Evolutionary conservation across 2,888 invertebrate genomes (phyloP), one percentile per base, ranked within the genome.

Genomic region (Myopa testacea): DNA sequence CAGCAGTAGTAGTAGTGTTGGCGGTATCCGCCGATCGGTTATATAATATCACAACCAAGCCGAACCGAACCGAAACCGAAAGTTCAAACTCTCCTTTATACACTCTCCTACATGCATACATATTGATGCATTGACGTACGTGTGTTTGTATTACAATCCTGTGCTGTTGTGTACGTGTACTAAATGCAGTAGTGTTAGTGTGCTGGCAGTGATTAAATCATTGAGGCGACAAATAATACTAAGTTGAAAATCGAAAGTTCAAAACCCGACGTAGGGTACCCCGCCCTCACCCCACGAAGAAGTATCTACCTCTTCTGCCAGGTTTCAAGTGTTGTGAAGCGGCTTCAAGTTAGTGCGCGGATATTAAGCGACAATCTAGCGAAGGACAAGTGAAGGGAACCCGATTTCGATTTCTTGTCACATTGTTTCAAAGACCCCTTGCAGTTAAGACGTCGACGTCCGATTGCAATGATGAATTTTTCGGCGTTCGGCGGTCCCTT

Each of bases 401-500:
- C 16, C n/a, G 19, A 16, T 58, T 58, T 58, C 58, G 58, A 58
- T 58, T 58, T 58, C 58, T 19, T 58, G 58, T 10, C n/a, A 12
- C 26, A 26, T 26, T 26, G 26, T 26, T 26, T 26, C 26, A 26
- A 26, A 26, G 26, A 2, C 26, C 26, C 26, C 26, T 26, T 26
- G 26, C 26, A 26, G 26, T 26, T 26, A 26, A 26, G 50, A 50
- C 50, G 8, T 50, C 50, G 14, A 50, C 50, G 14, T 16, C 79
- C 81, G 80, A 78, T 80, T 85, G 85, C 83, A 83, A 89, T 88
- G 87, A 89, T 89, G 89, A 89, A 89, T 87, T 89, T 89, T 85
- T 89, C 89, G 78, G 89, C 89, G 78, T 89, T 89, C 80, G 89
- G 89, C 82, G 89, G 89, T 81, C 89, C 89, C 69, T 89, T 89